Percentiles rank a stretch among this genome's conserved stretches.
Conservation (phyloP, 2,797 vertebrate genomes). For the Propithecus perrieri region DNA sequence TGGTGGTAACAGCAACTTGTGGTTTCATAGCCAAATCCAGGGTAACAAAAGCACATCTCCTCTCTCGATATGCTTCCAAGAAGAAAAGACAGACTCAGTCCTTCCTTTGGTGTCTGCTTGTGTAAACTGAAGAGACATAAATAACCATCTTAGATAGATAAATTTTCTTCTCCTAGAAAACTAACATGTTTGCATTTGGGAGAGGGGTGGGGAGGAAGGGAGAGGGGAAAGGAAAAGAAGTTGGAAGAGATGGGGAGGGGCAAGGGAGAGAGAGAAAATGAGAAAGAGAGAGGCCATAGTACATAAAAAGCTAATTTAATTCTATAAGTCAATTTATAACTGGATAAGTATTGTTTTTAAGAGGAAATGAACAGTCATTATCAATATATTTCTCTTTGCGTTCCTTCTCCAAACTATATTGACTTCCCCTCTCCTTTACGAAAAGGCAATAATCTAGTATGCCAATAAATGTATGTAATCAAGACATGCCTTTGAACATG, state of each 20-base stretch:
- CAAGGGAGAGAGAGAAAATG: background rate
- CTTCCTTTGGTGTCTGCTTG: background rate
- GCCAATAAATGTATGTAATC: background rate
- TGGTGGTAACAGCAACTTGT: background rate
- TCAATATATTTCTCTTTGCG: background rate
- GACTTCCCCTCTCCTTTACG: background rate
- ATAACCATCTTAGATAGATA: background rate
- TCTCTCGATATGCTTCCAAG: background rate
- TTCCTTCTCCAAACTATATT: background rate
- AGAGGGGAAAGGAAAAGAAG: background rate
- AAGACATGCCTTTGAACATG: background rate
- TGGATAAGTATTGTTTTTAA: conserved; percentile 43
- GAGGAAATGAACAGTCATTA: background rate
- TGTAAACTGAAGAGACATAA: background rate
- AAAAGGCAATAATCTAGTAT: background rate
- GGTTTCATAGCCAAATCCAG: background rate
- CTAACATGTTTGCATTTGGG: background rate
- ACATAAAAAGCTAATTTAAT: conserved; percentile 25
- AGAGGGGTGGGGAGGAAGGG: background rate
- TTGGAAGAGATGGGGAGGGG: background rate
- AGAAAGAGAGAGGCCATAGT: background rate
- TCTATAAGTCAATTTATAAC: background rate
- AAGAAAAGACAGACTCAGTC: background rate
- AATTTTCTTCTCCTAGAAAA: background rate
- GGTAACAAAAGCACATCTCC: background rate